A percentile compares a stretch with the other conserved stretches of the same genome.
Evolutionary conservation across 2,888 invertebrate species (phyloP).

Genomic region (Pandemis corylana): DNA sequence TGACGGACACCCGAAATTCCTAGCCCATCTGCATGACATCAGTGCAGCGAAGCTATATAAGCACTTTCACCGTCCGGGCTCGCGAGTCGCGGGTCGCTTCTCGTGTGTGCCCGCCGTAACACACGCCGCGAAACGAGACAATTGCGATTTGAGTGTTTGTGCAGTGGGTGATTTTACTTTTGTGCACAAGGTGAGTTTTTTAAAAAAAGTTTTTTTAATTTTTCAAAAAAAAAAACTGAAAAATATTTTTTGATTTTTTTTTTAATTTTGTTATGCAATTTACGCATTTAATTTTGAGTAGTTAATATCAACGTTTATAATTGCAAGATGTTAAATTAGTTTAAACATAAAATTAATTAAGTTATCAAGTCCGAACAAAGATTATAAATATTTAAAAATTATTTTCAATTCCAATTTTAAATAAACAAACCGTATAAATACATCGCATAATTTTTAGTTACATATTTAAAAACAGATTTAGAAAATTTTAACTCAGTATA

Average conservation of each 20-base stretch:
- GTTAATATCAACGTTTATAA: no score
- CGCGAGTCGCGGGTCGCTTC: slow-evolving; percentile 75
- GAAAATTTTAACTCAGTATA: background rate
- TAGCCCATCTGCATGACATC: slow-evolving; percentile 52
- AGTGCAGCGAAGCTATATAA: slow-evolving; percentile 77
- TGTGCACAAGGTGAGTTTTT: slow-evolving; percentile 71
- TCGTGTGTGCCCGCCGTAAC: slow-evolving; percentile 57
- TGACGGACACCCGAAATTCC: slow-evolving; percentile 52
- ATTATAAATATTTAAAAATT: no score
- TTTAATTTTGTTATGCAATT: background rate
- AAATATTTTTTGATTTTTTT: background rate
- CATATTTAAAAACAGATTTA: background rate
- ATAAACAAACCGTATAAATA: background rate
- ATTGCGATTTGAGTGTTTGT: slow-evolving; percentile 46
- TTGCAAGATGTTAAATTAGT: no score
- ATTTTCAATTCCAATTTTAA: no score
- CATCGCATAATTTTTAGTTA: background rate
- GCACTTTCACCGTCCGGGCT: slow-evolving; percentile 76
- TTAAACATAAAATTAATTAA: no score
- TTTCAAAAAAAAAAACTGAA: background rate
- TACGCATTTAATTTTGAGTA: no score
- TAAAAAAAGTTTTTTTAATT: background rate
- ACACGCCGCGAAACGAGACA: slow-evolving; percentile 62
- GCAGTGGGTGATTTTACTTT: slow-evolving; percentile 70
- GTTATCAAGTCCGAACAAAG: no score